These are phyloP conservation scores for Poecile montanus DNA, from an alignment of 2,797 vertebrate genomes.

Conservation along the genomic window DNA sequence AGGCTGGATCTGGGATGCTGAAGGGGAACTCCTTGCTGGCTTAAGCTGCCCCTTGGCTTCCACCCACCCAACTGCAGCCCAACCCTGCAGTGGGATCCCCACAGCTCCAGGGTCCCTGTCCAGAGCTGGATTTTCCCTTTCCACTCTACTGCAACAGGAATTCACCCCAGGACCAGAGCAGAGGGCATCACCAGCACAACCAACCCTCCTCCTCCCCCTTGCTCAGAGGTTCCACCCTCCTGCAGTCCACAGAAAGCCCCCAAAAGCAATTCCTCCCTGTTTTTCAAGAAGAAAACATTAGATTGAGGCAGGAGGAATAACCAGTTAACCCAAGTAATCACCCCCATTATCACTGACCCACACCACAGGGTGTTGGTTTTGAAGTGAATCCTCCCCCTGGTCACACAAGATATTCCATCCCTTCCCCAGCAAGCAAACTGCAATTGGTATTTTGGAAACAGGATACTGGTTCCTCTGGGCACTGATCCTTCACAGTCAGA, in stretches of 20 bases:
- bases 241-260: background rate
- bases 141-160: background rate
- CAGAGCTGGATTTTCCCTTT: background rate
- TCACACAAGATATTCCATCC: fast-evolving
- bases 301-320: background rate
- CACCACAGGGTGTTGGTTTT: background rate
- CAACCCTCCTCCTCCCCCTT: background rate
- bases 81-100: background rate
- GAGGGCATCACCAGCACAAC: background rate
- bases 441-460: background rate
- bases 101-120: fast-evolving
- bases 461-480: background rate
- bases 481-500: background rate
- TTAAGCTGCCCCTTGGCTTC: background rate
- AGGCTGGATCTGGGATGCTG: background rate
- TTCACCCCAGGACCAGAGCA: background rate
- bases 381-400: background rate
- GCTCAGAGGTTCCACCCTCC: background rate
- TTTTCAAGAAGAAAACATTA: background rate
- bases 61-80: background rate
- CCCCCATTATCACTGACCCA: fast-evolving
- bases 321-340: background rate
- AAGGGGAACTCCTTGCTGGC: background rate
- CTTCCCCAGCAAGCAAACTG: background rate
- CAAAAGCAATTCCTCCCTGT: background rate